phyloP scores from a whole-genome alignment of 2,888 invertebrate species.

The Molorchus minor region DNA sequence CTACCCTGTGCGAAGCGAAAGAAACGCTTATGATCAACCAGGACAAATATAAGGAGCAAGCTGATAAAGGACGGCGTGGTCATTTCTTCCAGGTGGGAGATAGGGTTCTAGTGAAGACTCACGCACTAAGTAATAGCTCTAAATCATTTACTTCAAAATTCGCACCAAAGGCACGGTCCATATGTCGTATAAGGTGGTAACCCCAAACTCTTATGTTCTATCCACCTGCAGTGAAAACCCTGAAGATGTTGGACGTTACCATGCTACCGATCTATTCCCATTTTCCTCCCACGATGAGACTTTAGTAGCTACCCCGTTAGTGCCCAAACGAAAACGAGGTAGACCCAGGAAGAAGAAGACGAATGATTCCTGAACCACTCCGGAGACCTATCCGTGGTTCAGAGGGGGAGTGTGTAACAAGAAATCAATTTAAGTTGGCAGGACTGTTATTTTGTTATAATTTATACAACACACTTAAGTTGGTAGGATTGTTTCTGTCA shows the following conservation, averaged over 20 bases:
- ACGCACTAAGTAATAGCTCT: conserved; percentile 41
- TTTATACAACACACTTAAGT: too few species aligned
- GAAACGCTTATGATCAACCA: conserved; percentile 36
- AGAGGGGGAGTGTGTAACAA: too few species aligned
- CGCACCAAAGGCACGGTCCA: conserved; percentile 51
- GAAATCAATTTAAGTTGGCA: too few species aligned
- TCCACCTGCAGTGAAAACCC: conserved; percentile 10
- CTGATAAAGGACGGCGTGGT: conserved; percentile 36
- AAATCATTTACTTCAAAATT: conserved; percentile 46
- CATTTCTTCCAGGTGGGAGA: conserved; percentile 42
- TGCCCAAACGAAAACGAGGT: too few species aligned
- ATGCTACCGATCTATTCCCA: too few species aligned
- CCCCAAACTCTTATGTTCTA: conserved; percentile 28
- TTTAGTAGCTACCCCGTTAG: too few species aligned
- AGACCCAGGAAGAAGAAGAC: too few species aligned
- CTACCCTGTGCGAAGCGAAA: conserved; percentile 29
- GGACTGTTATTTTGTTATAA: too few species aligned
- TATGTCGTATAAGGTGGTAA: conserved; percentile 39
- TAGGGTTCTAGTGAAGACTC: conserved; percentile 41
- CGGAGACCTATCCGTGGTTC: too few species aligned
- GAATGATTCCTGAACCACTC: too few species aligned
- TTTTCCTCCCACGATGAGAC: too few species aligned
- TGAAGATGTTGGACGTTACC: conserved; percentile 28
- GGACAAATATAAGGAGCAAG: conserved; percentile 37
- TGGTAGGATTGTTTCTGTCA: too few species aligned